Conservation (phyloP, 2,797 vertebrate genomes). For the Microctenopoma steveboyesi region DNA sequence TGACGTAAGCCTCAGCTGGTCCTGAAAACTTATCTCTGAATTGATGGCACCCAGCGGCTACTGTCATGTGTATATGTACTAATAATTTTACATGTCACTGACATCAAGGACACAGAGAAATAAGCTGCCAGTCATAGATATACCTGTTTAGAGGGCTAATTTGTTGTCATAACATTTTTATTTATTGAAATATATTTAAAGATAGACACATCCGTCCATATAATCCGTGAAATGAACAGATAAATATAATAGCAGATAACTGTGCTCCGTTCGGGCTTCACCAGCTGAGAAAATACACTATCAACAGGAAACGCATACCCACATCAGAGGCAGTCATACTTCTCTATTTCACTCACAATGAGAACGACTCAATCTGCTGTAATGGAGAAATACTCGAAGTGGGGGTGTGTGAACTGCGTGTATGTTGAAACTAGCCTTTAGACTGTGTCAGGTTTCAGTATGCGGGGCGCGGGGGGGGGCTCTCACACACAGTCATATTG, state of each 20-base stretch:
- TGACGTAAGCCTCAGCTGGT: not conserved
- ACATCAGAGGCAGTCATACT: slow-evolving; percentile 17
- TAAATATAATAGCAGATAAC: slow-evolving; percentile 3
- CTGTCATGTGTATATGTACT: too few relatives aligned
- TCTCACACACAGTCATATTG: too few relatives aligned
- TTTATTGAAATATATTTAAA: too few relatives aligned
- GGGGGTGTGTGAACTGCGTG: not conserved
- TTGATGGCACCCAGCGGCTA: too few relatives aligned
- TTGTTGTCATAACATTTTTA: too few relatives aligned
- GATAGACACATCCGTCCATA: not conserved
- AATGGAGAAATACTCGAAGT: not conserved
- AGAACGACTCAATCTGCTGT: not conserved
- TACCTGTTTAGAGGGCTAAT: too few relatives aligned
- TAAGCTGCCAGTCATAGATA: too few relatives aligned
- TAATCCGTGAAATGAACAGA: slow-evolving; percentile 32
- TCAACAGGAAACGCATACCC: slow-evolving; percentile 45
- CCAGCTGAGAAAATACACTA: slow-evolving; percentile 12
- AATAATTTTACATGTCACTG: too few relatives aligned
- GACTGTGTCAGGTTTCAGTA: not conserved
- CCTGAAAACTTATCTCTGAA: too few relatives aligned
- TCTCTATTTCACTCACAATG: slow-evolving; percentile 30
- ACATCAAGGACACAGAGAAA: too few relatives aligned
- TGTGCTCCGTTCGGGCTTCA: not conserved
- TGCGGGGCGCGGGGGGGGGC: too few relatives aligned
- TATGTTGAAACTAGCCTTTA: not conserved